A percentile compares a stretch with the other conserved stretches of the same genome.
These are phyloP conservation scores for Proterorhinus semilunaris DNA, from an alignment of 2,113 vertebrate species.

Conservation along the genomic window DNA sequence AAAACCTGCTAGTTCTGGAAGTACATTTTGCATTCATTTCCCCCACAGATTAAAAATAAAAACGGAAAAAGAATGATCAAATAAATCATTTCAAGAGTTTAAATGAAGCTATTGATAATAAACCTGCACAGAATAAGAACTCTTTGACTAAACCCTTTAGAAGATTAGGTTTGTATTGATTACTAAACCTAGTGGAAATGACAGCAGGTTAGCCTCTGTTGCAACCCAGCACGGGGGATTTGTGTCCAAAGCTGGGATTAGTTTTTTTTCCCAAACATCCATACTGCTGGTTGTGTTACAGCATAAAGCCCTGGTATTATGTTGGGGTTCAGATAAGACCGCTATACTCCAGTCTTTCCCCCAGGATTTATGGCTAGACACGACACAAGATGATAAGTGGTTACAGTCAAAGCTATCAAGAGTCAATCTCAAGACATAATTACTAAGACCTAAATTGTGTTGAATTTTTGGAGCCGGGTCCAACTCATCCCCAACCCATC, in stretches of 20 bases:
- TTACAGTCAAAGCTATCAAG: slow-evolving; percentile 12
- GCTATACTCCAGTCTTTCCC: neutral
- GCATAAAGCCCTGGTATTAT: slow-evolving; percentile 8
- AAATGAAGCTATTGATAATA: neutral
- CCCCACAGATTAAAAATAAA: too few species aligned
- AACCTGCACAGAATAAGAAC: neutral
- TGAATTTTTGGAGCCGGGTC: slow-evolving; percentile 9
- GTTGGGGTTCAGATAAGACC: slow-evolving; percentile 3
- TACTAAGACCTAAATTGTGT: neutral
- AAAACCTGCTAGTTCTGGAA: too few species aligned
- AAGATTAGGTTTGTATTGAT: neutral
- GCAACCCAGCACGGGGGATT: slow-evolving; percentile 1
- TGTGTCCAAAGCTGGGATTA: slow-evolving; percentile 3
- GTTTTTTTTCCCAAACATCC: slow-evolving; percentile 10
- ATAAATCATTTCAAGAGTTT: too few species aligned
- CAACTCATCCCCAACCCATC: slow-evolving; percentile 45
- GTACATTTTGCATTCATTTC: too few species aligned
- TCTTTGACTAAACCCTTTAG: neutral
- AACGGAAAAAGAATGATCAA: too few species aligned
- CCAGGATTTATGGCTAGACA: neutral
- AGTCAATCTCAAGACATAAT: slow-evolving; percentile 24
- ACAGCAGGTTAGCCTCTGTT: neutral
- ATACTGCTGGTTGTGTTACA: neutral
- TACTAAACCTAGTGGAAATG: neutral
- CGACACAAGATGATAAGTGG: slow-evolving; percentile 1